A percentile compares a stretch with the other conserved stretches of the same genome.
Conservation (phyloP, 2,797 vertebrate species). For the Sebastes taczanowskii region DNA sequence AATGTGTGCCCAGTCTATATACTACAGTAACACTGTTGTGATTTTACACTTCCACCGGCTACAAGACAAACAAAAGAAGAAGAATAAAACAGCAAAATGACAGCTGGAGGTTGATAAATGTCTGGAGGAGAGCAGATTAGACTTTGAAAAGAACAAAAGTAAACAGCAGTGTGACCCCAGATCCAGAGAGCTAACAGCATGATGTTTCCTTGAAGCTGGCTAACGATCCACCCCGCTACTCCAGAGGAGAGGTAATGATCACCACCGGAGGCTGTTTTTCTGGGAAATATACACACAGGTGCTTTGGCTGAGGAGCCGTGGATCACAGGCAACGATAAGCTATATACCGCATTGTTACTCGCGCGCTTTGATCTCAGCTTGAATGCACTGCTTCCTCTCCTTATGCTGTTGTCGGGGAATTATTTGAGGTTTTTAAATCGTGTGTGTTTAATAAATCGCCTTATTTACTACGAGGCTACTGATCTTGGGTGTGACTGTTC, state of each 20-base stretch:
- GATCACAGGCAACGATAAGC: constrained; percentile 53
- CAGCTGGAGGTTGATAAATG: constrained; percentile 61
- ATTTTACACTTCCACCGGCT: constrained; percentile 10
- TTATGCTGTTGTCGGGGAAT: constrained; percentile 40
- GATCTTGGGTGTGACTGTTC: constrained; percentile 10
- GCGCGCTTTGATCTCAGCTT: constrained; percentile 73
- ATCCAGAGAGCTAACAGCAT: constrained; percentile 51
- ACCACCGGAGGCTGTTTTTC: constrained; percentile 65
- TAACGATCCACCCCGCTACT: constrained; percentile 65
- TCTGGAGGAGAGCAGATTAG: constrained; percentile 56
- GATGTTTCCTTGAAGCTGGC: constrained; percentile 65
- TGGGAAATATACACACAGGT: constrained; percentile 71
- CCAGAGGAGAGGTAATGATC: constrained; percentile 71
- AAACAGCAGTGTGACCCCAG: constrained; percentile 60
- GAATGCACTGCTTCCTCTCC: constrained; percentile 39
- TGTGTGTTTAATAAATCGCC: constrained; percentile 60
- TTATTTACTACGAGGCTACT: constrained; percentile 19
- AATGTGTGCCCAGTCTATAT: not conserved
- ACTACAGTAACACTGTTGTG: not conserved
- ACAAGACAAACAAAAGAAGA: constrained; percentile 16
- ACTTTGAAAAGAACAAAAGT: constrained; percentile 60
- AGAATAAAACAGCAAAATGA: constrained; percentile 27
- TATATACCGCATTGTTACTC: constrained; percentile 55
- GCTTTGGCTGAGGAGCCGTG: constrained; percentile 49
- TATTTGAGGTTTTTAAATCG: constrained; percentile 60